Evolutionary conservation across 2,888 invertebrate genomes (phyloP), one percentile per base, ranked within the genome.

Genomic region (Brassicogethes aeneus): DNA sequence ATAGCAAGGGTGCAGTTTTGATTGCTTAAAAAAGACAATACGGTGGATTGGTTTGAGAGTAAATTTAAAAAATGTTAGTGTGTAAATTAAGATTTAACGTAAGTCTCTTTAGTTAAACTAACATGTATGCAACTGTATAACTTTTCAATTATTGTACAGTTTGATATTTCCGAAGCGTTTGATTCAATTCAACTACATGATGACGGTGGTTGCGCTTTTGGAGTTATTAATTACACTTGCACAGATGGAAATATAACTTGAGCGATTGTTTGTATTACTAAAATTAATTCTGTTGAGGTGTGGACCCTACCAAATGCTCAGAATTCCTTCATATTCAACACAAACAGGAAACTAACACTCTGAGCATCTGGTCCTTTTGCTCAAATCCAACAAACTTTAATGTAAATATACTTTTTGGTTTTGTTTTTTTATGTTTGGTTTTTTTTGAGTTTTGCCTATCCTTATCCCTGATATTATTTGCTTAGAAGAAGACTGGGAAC

Each of bases 401-500:
- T 41, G 37, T 46, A 46, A 31, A 38, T 39, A 43, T 45, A 36
- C 38, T 33, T 34, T 42, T 43, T 41, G 34, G 17, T 31, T 35
- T 42, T 34, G 12, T 32, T 35, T 34, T 35, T 42, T 35, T 37
- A 29, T 51, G 47, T 49, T 53, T 53, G 54, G 51, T 56, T 57
- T 54, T 57, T 54, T 54, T 62, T 56, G 50, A 52, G 54, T 51
- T 55, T 50, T 42, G 37, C 48, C 53, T 53, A 49, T 51, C 53
- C 51, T 52, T 50, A 47, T 55, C 50, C 57, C 50, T 48, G 41
- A 49, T 48, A 47, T 56, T 56, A 53, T 53, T 59, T 54, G 52
- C 53, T 50, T 60, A 67, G 67, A 67, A 82, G 89, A 90, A 70
- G 91, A 93, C 74, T 93, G 93, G 92, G 95, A 95, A 74, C 88